These are phyloP conservation scores for Tachycineta bicolor DNA, from an alignment of 2,113 vertebrate species.

Conservation along the genomic window DNA sequence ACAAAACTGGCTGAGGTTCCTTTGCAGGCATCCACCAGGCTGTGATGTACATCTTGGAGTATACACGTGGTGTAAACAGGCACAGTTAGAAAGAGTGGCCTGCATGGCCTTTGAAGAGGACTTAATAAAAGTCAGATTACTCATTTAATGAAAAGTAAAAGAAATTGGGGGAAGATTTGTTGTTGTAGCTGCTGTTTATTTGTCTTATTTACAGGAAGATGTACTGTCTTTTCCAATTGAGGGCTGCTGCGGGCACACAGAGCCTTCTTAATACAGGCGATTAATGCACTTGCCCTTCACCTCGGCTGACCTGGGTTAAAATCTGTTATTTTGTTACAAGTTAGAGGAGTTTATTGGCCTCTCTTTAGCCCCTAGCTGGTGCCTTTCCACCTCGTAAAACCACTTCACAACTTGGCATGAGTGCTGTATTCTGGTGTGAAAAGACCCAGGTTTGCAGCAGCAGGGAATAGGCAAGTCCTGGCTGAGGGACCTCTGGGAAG, in stretches of 20 bases:
- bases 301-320: conserved; percentile 41
- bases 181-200: conserved; percentile 49
- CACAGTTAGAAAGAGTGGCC: not conserved
- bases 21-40: not conserved
- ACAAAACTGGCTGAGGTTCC: conserved; percentile 63
- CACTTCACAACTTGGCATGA: not conserved
- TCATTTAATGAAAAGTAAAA: conserved; percentile 32
- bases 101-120: not conserved
- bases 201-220: conserved; percentile 50
- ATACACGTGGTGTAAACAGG: not conserved
- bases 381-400: conserved; percentile 48
- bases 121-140: conserved; percentile 38
- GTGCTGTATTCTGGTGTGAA: conserved; percentile 10
- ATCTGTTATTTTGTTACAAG: conserved; percentile 49
- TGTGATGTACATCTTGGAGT: not conserved
- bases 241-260: not conserved
- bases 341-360: conserved; percentile 34
- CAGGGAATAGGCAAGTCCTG: not conserved
- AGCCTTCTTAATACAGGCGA: conserved; percentile 28
- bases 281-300: conserved; percentile 64
- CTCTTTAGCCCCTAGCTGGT: conserved; percentile 14
- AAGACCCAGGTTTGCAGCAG: not conserved
- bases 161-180: not conserved
- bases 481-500: not conserved
- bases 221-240: not conserved